Evolutionary conservation across 1,140 invertebrate genomes (phyloP).

Genomic region (Camponotus vicinus): DNA sequence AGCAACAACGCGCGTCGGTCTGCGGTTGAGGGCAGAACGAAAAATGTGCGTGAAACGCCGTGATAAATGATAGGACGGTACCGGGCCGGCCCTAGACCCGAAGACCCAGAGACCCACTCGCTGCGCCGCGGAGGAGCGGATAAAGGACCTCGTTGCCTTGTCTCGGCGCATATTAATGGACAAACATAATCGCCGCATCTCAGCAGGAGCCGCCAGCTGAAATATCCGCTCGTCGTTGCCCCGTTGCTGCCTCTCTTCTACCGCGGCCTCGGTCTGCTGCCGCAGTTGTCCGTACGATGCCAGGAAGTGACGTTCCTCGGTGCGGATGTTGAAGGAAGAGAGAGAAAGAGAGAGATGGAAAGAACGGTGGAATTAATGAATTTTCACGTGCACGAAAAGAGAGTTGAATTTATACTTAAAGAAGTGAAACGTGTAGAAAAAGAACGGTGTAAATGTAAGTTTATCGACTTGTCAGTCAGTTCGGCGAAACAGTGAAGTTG

Average conservation of each 20-base stretch:
- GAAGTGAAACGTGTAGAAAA: conserved; percentile 11
- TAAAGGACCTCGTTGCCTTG: conserved; percentile 81
- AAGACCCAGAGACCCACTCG: conserved; percentile 84
- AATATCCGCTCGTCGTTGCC: conserved; percentile 74
- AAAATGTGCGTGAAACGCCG: conserved; percentile 77
- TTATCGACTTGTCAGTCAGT: not conserved
- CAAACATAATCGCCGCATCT: conserved; percentile 85
- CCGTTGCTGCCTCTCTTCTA: conserved; percentile 67
- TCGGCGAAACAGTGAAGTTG: conserved; percentile 2
- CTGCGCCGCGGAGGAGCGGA: conserved; percentile 74
- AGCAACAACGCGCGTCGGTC: not conserved
- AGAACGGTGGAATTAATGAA: not conserved
- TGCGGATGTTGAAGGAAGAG: conserved; percentile 13
- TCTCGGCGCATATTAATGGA: conserved; percentile 85
- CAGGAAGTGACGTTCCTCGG: conserved; percentile 73
- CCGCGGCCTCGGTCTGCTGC: conserved; percentile 56
- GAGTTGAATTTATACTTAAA: not conserved
- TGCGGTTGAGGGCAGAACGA: conserved; percentile 62
- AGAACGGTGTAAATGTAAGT: not conserved
- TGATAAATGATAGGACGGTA: conserved; percentile 84
- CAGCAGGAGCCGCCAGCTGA: conserved; percentile 82
- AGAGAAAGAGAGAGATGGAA: too few species aligned
- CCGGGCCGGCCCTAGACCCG: conserved; percentile 79
- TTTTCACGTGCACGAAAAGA: not conserved
- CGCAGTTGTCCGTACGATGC: conserved; percentile 73